Percentiles rank a stretch among this genome's conserved stretches.
These are phyloP conservation scores for Pyrrhia umbra DNA, from an alignment of 2,888 invertebrate genomes.

Conservation along the genomic window DNA sequence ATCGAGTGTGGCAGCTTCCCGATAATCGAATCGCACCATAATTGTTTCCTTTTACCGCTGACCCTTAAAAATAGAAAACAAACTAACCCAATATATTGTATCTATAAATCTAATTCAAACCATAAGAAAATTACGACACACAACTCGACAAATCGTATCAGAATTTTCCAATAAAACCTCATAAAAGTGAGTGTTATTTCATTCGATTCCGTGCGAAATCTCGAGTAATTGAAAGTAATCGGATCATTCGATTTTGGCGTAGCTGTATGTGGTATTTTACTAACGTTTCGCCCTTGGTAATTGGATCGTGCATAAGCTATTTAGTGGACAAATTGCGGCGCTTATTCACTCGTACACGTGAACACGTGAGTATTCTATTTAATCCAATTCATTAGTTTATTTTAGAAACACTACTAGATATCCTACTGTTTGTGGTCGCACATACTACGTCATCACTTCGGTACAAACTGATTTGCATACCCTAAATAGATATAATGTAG, in stretches of 20 bases:
- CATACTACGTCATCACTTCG: constrained; percentile 1
- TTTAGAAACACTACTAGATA: constrained; percentile 10
- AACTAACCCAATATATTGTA: constrained; percentile 14
- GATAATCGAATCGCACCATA: constrained; percentile 48
- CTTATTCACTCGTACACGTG: constrained; percentile 2
- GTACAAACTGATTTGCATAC: constrained; percentile 1
- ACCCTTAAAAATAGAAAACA: constrained; percentile 35
- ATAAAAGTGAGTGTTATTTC: constrained; percentile 28
- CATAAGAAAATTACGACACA: constrained; percentile 25
- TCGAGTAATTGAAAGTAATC: constrained; percentile 33
- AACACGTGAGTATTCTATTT: constrained; percentile 23
- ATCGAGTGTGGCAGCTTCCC: constrained; percentile 19
- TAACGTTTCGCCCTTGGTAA: constrained; percentile 18
- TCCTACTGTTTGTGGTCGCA: neutral
- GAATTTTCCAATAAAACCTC: constrained; percentile 45
- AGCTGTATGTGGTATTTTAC: constrained; percentile 14
- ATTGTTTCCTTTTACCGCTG: constrained; percentile 33
- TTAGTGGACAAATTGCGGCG: constrained; percentile 11
- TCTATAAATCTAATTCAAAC: neutral
- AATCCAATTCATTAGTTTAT: constrained; percentile 14
- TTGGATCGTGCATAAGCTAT: constrained; percentile 31
- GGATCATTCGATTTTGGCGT: constrained; percentile 16
- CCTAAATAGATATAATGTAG: neutral
- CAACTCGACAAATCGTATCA: constrained; percentile 20
- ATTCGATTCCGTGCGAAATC: constrained; percentile 22